phyloP scores from a whole-genome alignment of 2,797 vertebrate genomes.

The Eutrigla gurnardus region DNA sequence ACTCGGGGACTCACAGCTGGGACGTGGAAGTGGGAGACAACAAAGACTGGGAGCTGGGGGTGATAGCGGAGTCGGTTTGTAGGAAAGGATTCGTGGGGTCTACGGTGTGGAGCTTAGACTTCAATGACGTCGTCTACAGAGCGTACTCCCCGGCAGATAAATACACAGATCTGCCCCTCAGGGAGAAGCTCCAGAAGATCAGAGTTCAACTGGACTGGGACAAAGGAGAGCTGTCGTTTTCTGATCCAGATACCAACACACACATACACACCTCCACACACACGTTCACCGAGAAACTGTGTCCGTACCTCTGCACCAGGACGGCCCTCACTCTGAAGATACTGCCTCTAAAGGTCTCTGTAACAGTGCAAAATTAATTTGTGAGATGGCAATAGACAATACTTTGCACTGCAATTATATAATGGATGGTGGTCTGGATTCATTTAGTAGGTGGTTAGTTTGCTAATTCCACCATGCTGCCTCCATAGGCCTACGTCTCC shows the following conservation, averaged over 20 bases:
- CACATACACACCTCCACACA: conserved; percentile 44
- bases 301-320: conserved; percentile 41
- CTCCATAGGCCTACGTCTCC: no score
- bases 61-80: conserved; percentile 6
- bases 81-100: conserved; percentile 19
- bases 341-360: conserved; percentile 12
- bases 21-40: conserved; percentile 31
- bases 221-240: not conserved
- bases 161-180: not conserved
- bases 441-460: no score
- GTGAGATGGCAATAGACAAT: no score
- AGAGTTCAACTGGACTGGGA: conserved; percentile 30
- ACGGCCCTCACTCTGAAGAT: conserved; percentile 19
- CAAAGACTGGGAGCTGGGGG: conserved; percentile 48
- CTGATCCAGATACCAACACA: conserved; percentile 8
- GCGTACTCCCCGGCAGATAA: conserved; percentile 16
- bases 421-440: no score
- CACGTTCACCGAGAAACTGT: conserved; percentile 37
- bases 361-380: not conserved
- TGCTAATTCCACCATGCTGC: no score
- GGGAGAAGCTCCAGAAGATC: conserved; percentile 23
- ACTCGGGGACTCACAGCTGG: conserved; percentile 44
- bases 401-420: no score
- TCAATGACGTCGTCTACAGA: conserved; percentile 8
- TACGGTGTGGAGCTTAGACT: conserved; percentile 14